Conservation (phyloP, 2,888 invertebrate genomes). For the Lycophotia porphyrea region DNA sequence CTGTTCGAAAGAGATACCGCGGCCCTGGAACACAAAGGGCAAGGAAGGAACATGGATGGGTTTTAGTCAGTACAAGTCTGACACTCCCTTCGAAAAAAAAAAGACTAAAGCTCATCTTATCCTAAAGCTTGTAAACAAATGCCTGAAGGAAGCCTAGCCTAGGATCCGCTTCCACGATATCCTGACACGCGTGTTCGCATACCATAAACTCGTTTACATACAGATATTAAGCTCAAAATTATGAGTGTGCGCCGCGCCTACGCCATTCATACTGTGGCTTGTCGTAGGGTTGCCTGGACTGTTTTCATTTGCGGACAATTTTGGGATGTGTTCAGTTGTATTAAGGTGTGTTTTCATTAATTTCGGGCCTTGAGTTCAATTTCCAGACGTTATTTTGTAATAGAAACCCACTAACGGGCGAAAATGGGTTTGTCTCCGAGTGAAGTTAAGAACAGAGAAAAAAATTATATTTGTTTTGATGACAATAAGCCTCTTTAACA, state of each 20-base stretch:
- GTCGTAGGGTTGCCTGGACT: slow-evolving; percentile 46
- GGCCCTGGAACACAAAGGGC: too few relatives aligned
- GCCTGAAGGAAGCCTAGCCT: background rate
- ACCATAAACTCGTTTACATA: slow-evolving; percentile 49
- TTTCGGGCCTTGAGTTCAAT: background rate
- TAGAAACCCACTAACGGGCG: background rate
- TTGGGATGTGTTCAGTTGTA: background rate
- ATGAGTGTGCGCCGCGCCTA: slow-evolving; percentile 61
- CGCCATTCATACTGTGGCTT: slow-evolving; percentile 47
- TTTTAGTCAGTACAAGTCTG: too few relatives aligned
- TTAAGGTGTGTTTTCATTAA: background rate
- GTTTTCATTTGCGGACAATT: background rate
- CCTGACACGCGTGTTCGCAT: slow-evolving; percentile 22
- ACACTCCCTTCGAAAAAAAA: too few relatives aligned
- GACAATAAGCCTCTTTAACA: background rate
- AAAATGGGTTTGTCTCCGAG: background rate
- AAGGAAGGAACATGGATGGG: too few relatives aligned
- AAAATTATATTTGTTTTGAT: background rate
- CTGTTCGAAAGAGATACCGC: too few relatives aligned
- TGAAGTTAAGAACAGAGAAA: background rate
- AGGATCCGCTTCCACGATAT: slow-evolving; percentile 18
- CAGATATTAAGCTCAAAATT: slow-evolving; percentile 58
- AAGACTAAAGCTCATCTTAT: background rate
- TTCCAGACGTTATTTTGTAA: background rate
- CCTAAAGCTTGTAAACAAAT: slow-evolving; percentile 3